Percentiles rank a stretch among this genome's conserved stretches.
Evolutionary conservation across 2,888 invertebrate genomes (phyloP).

Genomic region (Eristalis tenax): DNA sequence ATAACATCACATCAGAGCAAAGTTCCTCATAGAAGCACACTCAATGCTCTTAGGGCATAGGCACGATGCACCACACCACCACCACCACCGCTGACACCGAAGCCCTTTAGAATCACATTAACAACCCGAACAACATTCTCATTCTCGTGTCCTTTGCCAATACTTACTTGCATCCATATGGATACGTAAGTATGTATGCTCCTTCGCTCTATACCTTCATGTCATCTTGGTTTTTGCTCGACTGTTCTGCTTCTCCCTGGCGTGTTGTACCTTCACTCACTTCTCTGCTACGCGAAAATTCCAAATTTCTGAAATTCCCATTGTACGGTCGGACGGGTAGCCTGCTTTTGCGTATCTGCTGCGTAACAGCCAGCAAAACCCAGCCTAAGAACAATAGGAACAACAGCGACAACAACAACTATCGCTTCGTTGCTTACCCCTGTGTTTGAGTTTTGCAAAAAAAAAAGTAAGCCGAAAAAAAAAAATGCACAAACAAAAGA

Average conservation of each 20-base stretch:
- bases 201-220: not conserved
- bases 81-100: slow-evolving; percentile 4
- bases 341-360: slow-evolving; percentile 54
- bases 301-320: slow-evolving; percentile 65
- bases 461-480: not conserved
- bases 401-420: slow-evolving; percentile 50
- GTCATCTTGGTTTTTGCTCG: slow-evolving; percentile 41
- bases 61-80: slow-evolving; percentile 20
- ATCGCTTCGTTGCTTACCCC: slow-evolving; percentile 50
- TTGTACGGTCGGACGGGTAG: slow-evolving; percentile 43
- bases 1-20: slow-evolving; percentile 58
- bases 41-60: slow-evolving; percentile 46
- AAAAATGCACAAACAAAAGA: slow-evolving; percentile 3
- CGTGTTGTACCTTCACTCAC: not conserved
- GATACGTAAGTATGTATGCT: no score
- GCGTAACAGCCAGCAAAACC: slow-evolving; percentile 50
- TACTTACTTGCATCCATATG: not conserved
- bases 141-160: slow-evolving; percentile 45
- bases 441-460: slow-evolving; percentile 36
- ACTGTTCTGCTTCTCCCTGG: slow-evolving; percentile 14
- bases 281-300: slow-evolving; percentile 28
- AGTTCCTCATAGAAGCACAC: slow-evolving; percentile 60
- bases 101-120: slow-evolving; percentile 55
- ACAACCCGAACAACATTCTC: slow-evolving; percentile 24
- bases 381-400: slow-evolving; percentile 53